Conservation (phyloP, 1,140 invertebrate species). For the Drosophila pallidifrons region DNA sequence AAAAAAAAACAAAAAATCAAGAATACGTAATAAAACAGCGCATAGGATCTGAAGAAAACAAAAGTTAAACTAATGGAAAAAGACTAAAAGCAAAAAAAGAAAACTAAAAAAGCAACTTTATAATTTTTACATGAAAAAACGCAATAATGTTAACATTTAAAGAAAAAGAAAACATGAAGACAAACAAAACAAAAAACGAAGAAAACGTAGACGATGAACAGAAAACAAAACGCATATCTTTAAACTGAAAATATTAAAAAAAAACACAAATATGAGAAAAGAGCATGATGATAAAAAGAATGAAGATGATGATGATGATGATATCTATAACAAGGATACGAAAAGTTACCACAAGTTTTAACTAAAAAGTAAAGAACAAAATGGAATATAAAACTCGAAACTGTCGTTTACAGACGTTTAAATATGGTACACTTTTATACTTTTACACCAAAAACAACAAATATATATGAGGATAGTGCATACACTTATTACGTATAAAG, state of each 20-base stretch:
- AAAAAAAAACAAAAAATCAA: constrained; percentile 37
- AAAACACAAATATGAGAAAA: constrained; percentile 26
- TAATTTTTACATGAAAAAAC: constrained; percentile 78
- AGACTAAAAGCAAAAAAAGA: constrained; percentile 58
- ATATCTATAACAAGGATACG: constrained; percentile 23
- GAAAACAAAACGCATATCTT: constrained; percentile 81
- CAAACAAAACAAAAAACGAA: constrained; percentile 16
- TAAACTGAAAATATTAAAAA: constrained; percentile 47
- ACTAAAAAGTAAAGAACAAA: constrained; percentile 42
- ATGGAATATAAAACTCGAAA: constrained; percentile 47
- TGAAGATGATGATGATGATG: not conserved
- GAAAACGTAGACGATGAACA: constrained; percentile 46
- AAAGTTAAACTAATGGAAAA: constrained; percentile 66
- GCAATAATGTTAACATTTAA: constrained; percentile 81
- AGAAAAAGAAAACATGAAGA: constrained; percentile 32
- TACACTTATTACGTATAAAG: constrained; percentile 35
- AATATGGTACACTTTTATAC: constrained; percentile 82
- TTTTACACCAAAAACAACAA: constrained; percentile 76
- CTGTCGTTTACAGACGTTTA: constrained; percentile 30
- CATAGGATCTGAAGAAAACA: constrained; percentile 42
- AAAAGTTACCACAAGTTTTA: constrained; percentile 78
- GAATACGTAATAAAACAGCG: constrained; percentile 66
- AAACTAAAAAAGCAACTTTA: constrained; percentile 65
- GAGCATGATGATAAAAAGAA: constrained; percentile 34
- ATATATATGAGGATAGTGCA: constrained; percentile 46